These are phyloP conservation scores for Gallirallus australis DNA, from an alignment of 2,797 vertebrate genomes.

Conservation along the genomic window DNA sequence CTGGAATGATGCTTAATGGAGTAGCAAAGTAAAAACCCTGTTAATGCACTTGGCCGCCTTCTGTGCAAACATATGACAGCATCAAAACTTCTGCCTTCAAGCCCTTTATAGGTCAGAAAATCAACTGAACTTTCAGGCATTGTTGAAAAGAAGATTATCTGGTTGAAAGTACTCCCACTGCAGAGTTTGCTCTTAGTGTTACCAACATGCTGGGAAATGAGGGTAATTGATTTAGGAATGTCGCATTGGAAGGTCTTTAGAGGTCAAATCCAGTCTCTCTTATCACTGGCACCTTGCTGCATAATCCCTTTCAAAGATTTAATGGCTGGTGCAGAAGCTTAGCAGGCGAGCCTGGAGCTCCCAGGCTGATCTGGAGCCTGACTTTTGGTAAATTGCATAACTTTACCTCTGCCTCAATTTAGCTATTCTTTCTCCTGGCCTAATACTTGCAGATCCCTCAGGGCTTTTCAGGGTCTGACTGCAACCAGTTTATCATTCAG, in stretches of 20 bases:
- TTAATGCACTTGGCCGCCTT: background rate
- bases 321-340: slow-evolving; percentile 22
- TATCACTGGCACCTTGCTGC: slow-evolving; percentile 24
- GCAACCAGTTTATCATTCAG: background rate
- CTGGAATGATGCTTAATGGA: slow-evolving; percentile 10
- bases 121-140: background rate
- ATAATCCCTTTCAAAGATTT: slow-evolving; percentile 50
- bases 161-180: background rate
- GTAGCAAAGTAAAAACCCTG: background rate
- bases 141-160: background rate
- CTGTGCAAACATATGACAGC: background rate
- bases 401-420: background rate
- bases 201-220: background rate
- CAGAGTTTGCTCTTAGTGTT: background rate
- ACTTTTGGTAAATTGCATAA: background rate
- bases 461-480: background rate
- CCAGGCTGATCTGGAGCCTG: background rate
- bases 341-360: background rate
- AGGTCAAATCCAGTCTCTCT: slow-evolving; percentile 21
- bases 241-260: slow-evolving; percentile 2
- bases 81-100: background rate
- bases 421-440: background rate
- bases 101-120: background rate
- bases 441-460: fast-evolving
- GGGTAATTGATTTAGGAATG: background rate